Evolutionary conservation across 2,113 vertebrate species (phyloP).

Genomic region (Nicator chloris): DNA sequence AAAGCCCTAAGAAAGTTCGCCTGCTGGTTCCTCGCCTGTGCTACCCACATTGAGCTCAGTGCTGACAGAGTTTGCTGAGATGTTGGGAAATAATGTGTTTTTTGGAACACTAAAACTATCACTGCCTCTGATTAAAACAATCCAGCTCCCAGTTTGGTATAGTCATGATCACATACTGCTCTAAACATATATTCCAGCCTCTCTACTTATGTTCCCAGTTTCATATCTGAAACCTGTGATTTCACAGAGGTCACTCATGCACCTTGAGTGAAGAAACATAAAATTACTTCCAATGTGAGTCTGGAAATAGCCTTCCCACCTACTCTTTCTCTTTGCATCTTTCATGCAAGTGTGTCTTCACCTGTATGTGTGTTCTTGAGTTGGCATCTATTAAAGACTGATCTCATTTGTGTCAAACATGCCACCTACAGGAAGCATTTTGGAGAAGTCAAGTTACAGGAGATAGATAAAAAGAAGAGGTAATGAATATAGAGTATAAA

Average conservation of each 20-base stretch:
- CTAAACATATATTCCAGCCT: constrained; percentile 56
- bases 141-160: constrained; percentile 52
- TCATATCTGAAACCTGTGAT: constrained; percentile 63
- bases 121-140: constrained; percentile 67
- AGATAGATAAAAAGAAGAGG: constrained; percentile 59
- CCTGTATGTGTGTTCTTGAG: constrained; percentile 9
- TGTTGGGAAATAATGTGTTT: constrained; percentile 50
- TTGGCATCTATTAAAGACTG: constrained; percentile 66
- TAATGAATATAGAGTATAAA: constrained; percentile 79
- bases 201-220: constrained; percentile 57
- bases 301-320: constrained; percentile 53
- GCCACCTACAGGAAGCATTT: constrained; percentile 73
- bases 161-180: constrained; percentile 57
- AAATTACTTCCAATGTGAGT: constrained; percentile 63
- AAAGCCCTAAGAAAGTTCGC: neutral
- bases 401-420: constrained; percentile 73
- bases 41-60: neutral
- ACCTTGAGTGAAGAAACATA: constrained; percentile 67
- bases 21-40: neutral
- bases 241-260: constrained; percentile 68
- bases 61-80: constrained; percentile 10
- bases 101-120: constrained; percentile 53
- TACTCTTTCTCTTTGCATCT: constrained; percentile 10
- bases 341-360: neutral
- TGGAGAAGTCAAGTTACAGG: constrained; percentile 66